These are phyloP conservation scores for Tetheella fluctuosa DNA, from an alignment of 2,888 invertebrate species.

Conservation along the genomic window DNA sequence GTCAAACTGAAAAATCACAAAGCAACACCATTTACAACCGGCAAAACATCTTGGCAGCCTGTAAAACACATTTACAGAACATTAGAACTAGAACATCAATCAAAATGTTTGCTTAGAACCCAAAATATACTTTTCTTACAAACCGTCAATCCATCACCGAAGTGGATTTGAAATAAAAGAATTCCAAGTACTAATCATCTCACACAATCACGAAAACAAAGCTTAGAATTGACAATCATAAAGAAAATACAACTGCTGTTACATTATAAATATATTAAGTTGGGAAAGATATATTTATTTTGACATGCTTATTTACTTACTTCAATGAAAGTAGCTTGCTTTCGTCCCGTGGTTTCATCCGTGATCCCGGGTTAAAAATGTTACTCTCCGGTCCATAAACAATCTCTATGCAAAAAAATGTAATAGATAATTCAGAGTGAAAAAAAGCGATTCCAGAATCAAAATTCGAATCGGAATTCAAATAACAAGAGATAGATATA, in stretches of 20 bases:
- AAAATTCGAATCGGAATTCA: background rate
- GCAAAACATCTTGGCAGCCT: background rate
- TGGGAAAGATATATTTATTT: background rate
- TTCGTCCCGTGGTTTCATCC: too few relatives aligned
- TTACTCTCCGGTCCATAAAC: too few relatives aligned
- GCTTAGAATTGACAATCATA: conserved; percentile 29
- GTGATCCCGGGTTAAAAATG: too few relatives aligned
- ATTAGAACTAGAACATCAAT: background rate
- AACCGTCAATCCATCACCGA: conserved; percentile 28
- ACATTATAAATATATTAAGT: conserved; percentile 8
- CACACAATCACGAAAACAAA: conserved; percentile 20
- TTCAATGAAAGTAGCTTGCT: too few relatives aligned
- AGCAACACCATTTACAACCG: background rate
- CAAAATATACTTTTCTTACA: conserved; percentile 18
- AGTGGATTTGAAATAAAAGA: conserved; percentile 27
- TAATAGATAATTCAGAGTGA: too few relatives aligned
- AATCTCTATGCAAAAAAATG: too few relatives aligned
- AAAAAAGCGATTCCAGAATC: background rate
- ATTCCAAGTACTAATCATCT: conserved; percentile 25
- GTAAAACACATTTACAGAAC: background rate
- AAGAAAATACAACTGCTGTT: conserved; percentile 26
- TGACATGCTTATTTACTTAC: background rate
- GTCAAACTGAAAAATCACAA: background rate
- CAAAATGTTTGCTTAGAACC: background rate
- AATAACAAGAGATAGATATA: background rate